Percentiles rank a stretch among this genome's conserved stretches.
Conservation (phyloP, 2,113 vertebrate species). For the Corythornis cristatus region DNA sequence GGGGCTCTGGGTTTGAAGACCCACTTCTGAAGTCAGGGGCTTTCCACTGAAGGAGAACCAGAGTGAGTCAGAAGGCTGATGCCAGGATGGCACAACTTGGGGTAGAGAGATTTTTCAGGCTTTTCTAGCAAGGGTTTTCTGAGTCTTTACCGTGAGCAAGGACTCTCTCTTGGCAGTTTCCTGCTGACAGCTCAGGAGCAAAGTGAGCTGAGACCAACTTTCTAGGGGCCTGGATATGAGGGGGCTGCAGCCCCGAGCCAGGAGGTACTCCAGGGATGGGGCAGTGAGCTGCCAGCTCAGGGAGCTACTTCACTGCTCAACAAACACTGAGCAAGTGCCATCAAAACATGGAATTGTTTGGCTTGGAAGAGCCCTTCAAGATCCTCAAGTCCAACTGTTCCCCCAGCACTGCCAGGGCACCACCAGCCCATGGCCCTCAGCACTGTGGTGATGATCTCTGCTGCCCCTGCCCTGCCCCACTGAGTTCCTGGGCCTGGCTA, state of each 20-base stretch:
- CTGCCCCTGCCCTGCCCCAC: neutral
- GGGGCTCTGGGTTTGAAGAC: neutral
- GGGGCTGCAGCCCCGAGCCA: neutral
- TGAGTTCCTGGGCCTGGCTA: neutral
- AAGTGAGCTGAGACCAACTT: fast-evolving
- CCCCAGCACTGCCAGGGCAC: neutral
- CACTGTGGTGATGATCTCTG: neutral
- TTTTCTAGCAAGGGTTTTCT: neutral
- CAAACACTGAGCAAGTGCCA: fast-evolving
- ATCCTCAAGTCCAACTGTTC: neutral
- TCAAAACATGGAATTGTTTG: neutral
- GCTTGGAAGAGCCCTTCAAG: neutral
- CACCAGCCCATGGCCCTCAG: neutral
- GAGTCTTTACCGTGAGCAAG: neutral
- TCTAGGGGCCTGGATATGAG: neutral
- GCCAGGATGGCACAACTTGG: neutral
- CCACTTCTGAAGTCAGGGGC: neutral
- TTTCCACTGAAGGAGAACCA: neutral
- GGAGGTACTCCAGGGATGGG: neutral
- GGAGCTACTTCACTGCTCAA: neutral
- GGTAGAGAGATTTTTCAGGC: neutral
- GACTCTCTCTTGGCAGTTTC: neutral
- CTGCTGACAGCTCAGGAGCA: neutral
- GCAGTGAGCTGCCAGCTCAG: neutral
- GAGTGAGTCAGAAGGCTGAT: neutral